phyloP scores from a whole-genome alignment of 2,797 vertebrate species.

The Microctenopoma steveboyesi region DNA sequence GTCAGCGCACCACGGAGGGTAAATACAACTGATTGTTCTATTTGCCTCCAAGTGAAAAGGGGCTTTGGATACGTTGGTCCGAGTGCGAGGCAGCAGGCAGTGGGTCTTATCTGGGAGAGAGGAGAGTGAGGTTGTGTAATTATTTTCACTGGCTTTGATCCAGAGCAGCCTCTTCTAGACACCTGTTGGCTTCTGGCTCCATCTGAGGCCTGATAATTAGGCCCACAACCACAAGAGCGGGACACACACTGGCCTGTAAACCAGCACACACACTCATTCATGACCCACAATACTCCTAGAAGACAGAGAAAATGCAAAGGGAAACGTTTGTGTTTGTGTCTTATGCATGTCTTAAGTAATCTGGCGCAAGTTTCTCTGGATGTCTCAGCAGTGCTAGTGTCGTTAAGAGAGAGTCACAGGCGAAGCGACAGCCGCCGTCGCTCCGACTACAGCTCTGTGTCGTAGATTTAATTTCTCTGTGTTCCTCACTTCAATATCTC shows the following conservation, averaged over 20 bases:
- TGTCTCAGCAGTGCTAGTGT: conserved; percentile 24
- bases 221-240: conserved; percentile 51
- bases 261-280: conserved; percentile 8
- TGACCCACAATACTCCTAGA: not conserved
- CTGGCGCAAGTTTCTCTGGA: conserved; percentile 3
- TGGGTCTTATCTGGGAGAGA: conserved; percentile 60
- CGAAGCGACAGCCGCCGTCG: conserved; percentile 52
- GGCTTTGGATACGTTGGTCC: conserved; percentile 37
- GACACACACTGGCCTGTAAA: conserved; percentile 16
- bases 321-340: not conserved
- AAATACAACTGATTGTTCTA: conserved; percentile 34
- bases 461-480: conserved; percentile 63
- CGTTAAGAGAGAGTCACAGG: conserved; percentile 30
- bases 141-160: conserved; percentile 84
- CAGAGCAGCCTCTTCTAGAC: conserved; percentile 74
- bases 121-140: conserved; percentile 73
- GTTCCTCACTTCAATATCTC: conserved; percentile 58
- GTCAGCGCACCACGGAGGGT: conserved; percentile 2
- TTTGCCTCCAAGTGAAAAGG: conserved; percentile 41
- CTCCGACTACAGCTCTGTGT: conserved; percentile 45
- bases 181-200: conserved; percentile 78
- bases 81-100: conserved; percentile 52
- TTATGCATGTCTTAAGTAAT: not conserved
- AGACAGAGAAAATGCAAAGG: not conserved
- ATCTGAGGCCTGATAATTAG: conserved; percentile 77